phyloP scores from a whole-genome alignment of 2,113 vertebrate species.

The Numenius arquata region DNA sequence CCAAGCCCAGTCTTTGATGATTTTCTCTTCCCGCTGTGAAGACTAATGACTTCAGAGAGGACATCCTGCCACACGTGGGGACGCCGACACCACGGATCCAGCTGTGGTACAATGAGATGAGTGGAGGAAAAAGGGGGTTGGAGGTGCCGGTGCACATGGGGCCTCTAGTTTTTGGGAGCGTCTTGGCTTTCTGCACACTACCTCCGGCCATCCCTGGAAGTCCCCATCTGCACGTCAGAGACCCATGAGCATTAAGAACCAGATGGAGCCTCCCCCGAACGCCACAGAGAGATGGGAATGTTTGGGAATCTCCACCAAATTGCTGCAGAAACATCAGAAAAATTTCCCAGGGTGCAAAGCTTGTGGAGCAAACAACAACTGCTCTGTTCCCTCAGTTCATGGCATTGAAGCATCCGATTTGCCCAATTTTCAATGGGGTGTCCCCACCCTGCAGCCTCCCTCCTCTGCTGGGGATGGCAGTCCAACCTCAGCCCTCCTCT shows the following conservation, averaged over 20 bases:
- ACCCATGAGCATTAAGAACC: neutral
- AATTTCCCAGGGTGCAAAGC: neutral
- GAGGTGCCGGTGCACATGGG: fast-evolving
- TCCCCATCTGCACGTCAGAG: fast-evolving
- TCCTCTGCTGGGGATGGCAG: fast-evolving
- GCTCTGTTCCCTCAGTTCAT: neutral
- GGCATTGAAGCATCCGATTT: neutral
- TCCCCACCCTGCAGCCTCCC: neutral
- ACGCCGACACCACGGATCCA: neutral
- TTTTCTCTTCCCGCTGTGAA: slow-evolving; percentile 57
- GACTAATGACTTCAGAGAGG: slow-evolving; percentile 69
- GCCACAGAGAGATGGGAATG: neutral
- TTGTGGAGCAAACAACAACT: fast-evolving
- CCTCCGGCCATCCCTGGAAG: neutral
- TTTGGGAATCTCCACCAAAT: neutral
- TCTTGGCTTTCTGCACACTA: neutral
- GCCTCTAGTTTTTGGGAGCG: neutral
- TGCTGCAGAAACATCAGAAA: neutral
- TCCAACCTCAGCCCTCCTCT: neutral
- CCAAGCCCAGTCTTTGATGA: slow-evolving; percentile 68
- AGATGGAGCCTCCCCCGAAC: neutral
- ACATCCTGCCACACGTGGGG: neutral
- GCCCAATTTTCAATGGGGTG: fast-evolving
- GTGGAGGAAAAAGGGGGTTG: neutral
- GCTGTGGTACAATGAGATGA: neutral